Conservation (phyloP, 2,888 invertebrate species). For the Trichogramma dendrolimi region DNA sequence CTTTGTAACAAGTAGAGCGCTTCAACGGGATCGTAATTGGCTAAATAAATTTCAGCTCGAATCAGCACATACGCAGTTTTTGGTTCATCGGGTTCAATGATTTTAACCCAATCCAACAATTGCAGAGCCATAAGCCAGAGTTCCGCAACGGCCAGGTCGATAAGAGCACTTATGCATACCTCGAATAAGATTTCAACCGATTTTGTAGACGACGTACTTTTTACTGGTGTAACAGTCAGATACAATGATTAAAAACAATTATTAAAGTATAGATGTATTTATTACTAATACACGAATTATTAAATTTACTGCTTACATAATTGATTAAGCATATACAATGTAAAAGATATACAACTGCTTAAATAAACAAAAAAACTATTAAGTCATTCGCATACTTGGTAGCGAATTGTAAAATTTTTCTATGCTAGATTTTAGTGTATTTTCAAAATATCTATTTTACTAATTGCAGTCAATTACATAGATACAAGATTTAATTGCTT, state of each 20-base stretch:
- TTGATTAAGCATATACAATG: not conserved
- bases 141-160: constrained; percentile 35
- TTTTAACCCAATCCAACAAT: constrained; percentile 33
- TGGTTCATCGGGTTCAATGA: constrained; percentile 29
- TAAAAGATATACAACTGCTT: not conserved
- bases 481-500: too few relatives aligned
- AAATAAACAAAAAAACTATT: too few relatives aligned
- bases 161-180: constrained; percentile 34
- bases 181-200: constrained; percentile 32
- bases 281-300: too few relatives aligned
- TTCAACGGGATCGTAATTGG: constrained; percentile 38
- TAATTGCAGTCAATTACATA: too few relatives aligned
- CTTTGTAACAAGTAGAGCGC: constrained; percentile 39
- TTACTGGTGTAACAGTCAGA: too few relatives aligned
- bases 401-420: too few relatives aligned
- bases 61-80: constrained; percentile 36
- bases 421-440: too few relatives aligned
- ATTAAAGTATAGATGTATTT: too few relatives aligned
- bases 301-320: too few relatives aligned
- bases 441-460: too few relatives aligned
- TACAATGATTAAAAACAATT: too few relatives aligned
- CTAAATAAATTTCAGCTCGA: constrained; percentile 41
- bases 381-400: too few relatives aligned
- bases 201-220: constrained; percentile 16
- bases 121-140: constrained; percentile 39